Conservation (phyloP, 1,140 invertebrate species). For the Sogatella furcifera region DNA sequence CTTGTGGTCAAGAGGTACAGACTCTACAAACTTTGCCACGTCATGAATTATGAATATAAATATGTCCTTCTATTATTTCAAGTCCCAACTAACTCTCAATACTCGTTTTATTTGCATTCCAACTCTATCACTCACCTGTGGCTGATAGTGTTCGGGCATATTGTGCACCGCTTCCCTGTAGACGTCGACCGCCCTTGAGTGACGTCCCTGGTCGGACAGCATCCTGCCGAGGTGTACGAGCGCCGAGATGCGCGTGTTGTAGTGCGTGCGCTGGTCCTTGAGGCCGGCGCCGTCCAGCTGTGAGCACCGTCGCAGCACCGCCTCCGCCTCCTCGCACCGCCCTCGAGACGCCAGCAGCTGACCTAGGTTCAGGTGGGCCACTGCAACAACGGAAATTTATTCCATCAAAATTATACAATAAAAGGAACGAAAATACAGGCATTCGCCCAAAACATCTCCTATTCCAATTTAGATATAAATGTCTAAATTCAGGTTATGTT, state of each 20-base stretch:
- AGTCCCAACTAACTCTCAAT: too few relatives aligned
- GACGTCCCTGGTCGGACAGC: conserved; percentile 73
- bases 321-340: conserved; percentile 68
- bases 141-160: conserved; percentile 68
- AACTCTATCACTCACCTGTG: conserved; percentile 46
- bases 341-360: conserved; percentile 74
- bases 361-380: conserved; percentile 91
- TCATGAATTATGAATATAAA: too few relatives aligned
- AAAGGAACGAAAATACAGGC: too few relatives aligned
- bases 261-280: conserved; percentile 81
- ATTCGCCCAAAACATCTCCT: too few relatives aligned
- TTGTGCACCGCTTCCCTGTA: conserved; percentile 77
- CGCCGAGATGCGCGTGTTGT: conserved; percentile 78
- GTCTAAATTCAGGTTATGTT: too few relatives aligned
- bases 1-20: too few relatives aligned
- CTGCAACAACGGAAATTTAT: conserved; percentile 40
- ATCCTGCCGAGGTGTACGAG: conserved; percentile 82
- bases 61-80: too few relatives aligned
- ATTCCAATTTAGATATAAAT: too few relatives aligned
- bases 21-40: too few relatives aligned
- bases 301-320: conserved; percentile 68
- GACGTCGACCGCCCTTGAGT: conserved; percentile 69
- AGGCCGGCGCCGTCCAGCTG: conserved; percentile 74
- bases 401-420: too few relatives aligned
- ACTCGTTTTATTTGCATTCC: too few relatives aligned